phyloP scores from a whole-genome alignment of 2,888 invertebrate species.

The Petrolisthes cinctipes region DNA sequence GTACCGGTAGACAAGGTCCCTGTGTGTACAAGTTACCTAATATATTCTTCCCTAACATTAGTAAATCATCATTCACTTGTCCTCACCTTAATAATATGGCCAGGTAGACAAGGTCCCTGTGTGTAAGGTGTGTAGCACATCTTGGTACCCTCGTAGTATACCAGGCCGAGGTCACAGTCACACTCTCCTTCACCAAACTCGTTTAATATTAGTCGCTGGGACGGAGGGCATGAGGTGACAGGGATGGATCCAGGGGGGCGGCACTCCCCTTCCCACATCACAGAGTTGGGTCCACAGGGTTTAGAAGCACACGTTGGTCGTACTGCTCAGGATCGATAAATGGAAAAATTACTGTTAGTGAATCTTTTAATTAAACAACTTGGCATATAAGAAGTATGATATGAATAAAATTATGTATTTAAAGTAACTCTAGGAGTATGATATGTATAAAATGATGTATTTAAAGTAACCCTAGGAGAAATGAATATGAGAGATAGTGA shows the following conservation, averaged over 20 bases:
- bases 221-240: conserved; percentile 11
- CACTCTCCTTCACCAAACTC: conserved; percentile 42
- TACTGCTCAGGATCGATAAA: neutral
- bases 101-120: conserved; percentile 29
- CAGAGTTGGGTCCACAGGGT: conserved; percentile 6
- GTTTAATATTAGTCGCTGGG: conserved; percentile 23
- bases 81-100: conserved; percentile 32
- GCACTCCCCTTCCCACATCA: neutral
- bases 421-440: no score
- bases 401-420: no score
- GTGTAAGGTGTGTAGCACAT: conserved; percentile 42
- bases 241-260: neutral
- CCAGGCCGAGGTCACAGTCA: conserved; percentile 34
- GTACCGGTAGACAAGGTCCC: conserved; percentile 35
- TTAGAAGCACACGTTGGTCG: conserved; percentile 4
- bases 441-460: no score
- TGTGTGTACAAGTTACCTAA: no score
- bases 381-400: no score
- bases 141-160: conserved; percentile 1
- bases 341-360: no score
- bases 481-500: no score
- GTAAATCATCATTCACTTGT: neutral
- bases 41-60: neutral
- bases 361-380: no score
- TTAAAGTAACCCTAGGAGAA: no score